Evolutionary conservation across 2,888 invertebrate genomes (phyloP), one percentile per base, ranked within the genome.

Genomic region (Sycophila texana): DNA sequence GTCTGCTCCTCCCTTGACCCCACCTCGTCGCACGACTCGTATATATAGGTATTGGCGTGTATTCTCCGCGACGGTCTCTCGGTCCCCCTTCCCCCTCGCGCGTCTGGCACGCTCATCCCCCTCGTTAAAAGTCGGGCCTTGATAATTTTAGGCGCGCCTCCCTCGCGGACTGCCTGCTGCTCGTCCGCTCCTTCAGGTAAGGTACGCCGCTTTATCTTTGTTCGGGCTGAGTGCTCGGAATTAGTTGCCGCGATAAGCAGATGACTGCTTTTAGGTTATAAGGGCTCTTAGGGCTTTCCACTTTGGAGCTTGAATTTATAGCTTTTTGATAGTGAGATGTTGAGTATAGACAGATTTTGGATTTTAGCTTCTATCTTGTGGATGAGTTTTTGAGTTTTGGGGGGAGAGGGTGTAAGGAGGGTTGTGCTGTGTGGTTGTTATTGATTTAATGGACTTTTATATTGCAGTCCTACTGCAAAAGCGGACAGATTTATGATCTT

Each of bases 401-500:
- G 10, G 10, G 10, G 39, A 39, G 10, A 10, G 10, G 7, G 39
- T 39, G 39, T 1, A 39, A 1, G 1, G 10, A 39, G 39, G 39
- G 10, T 39, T 39, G 39, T 39, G 26, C 26, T 26, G 26, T 26
- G 26, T 26, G 10, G 5, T 5, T 39, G 7, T 39, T 39, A 39
- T 39, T 39, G 39, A 39, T 39, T 39, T 39, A 39, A 10, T 39
- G 7, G 1, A 18, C 55, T 47, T 55, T 30, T 57, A 61, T 77
- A 26, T 80, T 79, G 2, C 70, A 89, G 89, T 83, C 84, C 20
- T 88, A 85, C 60, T 68, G 84, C 39, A 84, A 86, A 63, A 84
- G 83, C 22, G 83, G 81, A 49, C 87, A 86, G 82, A 84, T 83
- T 74, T 88, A 88, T 81, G 87, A 88, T 81, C 86, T 88, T 78